These are phyloP conservation scores for Clivina fossor DNA, from an alignment of 2,888 invertebrate species.

Conservation along the genomic window DNA sequence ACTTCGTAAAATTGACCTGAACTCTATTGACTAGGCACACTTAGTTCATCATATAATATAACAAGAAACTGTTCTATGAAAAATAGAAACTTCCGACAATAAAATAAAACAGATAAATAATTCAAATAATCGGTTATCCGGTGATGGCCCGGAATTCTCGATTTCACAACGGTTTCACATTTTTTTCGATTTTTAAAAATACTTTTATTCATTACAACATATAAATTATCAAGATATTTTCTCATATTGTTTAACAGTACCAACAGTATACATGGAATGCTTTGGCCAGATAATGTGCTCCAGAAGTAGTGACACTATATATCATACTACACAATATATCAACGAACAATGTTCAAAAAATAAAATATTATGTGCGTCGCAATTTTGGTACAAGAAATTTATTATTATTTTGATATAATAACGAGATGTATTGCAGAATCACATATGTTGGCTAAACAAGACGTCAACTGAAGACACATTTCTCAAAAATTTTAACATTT, in stretches of 20 bases:
- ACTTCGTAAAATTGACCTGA: conserved; percentile 61
- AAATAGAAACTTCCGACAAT: conserved; percentile 58
- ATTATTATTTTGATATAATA: conserved; percentile 28
- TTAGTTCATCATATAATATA: conserved; percentile 62
- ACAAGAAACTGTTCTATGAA: conserved; percentile 60
- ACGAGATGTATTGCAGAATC: conserved; percentile 32
- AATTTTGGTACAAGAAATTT: conserved; percentile 31
- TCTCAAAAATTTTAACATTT: conserved; percentile 33
- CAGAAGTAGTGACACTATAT: conserved; percentile 51
- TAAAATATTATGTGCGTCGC: conserved; percentile 32
- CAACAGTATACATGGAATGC: conserved; percentile 56
- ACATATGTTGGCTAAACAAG: conserved; percentile 24
- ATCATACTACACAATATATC: conserved; percentile 26
- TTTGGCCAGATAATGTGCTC: conserved; percentile 56
- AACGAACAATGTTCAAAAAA: conserved; percentile 35
- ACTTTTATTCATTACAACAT: conserved; percentile 55
- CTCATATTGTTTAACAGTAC: conserved; percentile 53
- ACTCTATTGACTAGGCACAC: conserved; percentile 68
- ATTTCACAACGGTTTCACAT: conserved; percentile 42
- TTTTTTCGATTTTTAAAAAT: conserved; percentile 55
- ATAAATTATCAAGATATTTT: conserved; percentile 54
- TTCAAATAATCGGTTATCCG: conserved; percentile 47
- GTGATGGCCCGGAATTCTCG: conserved; percentile 43
- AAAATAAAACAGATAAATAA: conserved; percentile 53
- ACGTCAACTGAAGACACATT: conserved; percentile 28